These are phyloP conservation scores for Dasyurus viverrinus DNA, from an alignment of 2,113 vertebrate genomes.

Conservation along the genomic window DNA sequence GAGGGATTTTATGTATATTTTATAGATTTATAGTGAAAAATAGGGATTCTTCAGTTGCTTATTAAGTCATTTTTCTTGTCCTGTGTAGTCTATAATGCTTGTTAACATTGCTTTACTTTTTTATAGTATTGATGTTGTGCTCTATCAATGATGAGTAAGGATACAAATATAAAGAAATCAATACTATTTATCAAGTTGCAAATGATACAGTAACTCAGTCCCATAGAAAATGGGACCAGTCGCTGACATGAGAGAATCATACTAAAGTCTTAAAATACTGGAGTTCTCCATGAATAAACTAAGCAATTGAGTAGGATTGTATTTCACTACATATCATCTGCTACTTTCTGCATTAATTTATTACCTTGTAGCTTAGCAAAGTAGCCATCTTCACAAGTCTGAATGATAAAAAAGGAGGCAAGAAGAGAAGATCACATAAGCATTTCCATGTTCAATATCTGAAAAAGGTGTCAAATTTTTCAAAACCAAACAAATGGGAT, in stretches of 20 bases:
- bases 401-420: slow-evolving; percentile 18
- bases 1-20: neutral
- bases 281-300: neutral
- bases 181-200: neutral
- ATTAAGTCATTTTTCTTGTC: neutral
- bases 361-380: slow-evolving; percentile 22
- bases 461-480: slow-evolving; percentile 33
- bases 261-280: neutral
- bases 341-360: slow-evolving; percentile 5
- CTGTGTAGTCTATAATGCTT: neutral
- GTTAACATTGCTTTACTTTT: neutral
- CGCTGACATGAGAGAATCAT: neutral
- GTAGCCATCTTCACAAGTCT: slow-evolving; percentile 33
- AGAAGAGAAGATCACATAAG: neutral
- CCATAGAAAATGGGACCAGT: neutral
- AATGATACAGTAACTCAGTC: slow-evolving; percentile 23
- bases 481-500: slow-evolving; percentile 16
- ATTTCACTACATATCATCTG: neutral
- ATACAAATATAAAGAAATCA: neutral
- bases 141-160: neutral
- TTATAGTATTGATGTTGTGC: neutral
- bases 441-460: neutral
- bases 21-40: neutral
- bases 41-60: neutral
- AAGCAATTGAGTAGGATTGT: neutral